Evolutionary conservation across 2,888 invertebrate genomes (phyloP).

Genomic region (Drosophila anceps): DNA sequence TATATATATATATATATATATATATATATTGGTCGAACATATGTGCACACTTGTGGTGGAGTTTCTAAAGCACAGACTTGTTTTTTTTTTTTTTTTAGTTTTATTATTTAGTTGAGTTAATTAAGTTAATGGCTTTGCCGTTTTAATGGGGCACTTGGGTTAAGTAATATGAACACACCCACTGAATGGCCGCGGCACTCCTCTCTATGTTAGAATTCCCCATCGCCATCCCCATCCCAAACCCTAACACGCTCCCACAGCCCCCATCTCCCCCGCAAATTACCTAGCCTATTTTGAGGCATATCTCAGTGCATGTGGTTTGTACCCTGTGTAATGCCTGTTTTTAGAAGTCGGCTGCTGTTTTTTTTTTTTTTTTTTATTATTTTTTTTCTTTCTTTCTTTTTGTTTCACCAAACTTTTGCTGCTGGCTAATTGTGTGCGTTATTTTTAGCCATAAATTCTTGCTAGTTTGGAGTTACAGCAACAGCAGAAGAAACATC

Average conservation of each 20-base stretch:
- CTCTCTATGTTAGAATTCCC: not conserved
- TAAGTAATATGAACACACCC: constrained; percentile 32
- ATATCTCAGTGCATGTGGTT: constrained; percentile 2
- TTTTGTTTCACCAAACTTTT: constrained; percentile 8
- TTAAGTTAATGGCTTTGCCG: constrained; percentile 11
- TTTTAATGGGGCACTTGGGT: constrained; percentile 29
- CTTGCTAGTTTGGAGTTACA: constrained; percentile 33
- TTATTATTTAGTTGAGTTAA: constrained; percentile 3
- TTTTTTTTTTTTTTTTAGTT: not conserved
- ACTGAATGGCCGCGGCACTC: not conserved
- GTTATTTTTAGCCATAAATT: constrained; percentile 67
- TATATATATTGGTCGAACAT: not conserved
- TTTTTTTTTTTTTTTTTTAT: not conserved
- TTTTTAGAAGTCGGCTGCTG: constrained; percentile 29
- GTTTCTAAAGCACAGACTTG: not conserved
- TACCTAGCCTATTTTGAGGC: not conserved
- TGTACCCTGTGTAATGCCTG: constrained; percentile 21
- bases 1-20: not conserved
- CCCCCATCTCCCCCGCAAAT: too few relatives aligned
- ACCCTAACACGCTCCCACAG: too few relatives aligned
- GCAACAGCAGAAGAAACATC: not conserved
- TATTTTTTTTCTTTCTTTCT: too few relatives aligned
- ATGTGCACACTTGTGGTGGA: constrained; percentile 7
- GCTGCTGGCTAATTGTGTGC: too few relatives aligned
- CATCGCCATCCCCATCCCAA: too few relatives aligned